A percentile compares a stretch with the other conserved stretches of the same genome.
Conservation (phyloP, 2,797 vertebrate species). For the Prionace glauca region DNA sequence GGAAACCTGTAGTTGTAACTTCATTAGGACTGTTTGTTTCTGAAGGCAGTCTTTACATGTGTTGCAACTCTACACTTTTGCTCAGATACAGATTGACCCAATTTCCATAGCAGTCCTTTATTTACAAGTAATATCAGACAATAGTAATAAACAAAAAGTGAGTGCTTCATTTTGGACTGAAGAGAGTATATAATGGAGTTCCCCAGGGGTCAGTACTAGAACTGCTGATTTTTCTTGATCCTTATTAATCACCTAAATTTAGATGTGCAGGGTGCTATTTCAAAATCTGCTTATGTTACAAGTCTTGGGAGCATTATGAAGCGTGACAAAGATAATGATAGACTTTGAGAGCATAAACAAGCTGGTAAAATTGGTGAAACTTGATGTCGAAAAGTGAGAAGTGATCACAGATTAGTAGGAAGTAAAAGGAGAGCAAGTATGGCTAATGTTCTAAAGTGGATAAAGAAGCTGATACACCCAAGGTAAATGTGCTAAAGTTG, state of each 20-base stretch:
- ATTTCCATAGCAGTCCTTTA: not conserved
- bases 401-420: too few species aligned
- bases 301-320: not conserved
- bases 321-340: not conserved
- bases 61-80: not conserved
- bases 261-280: not conserved
- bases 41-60: not conserved
- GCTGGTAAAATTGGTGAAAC: not conserved
- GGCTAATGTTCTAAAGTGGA: too few species aligned
- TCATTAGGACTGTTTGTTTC: not conserved
- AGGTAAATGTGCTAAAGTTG: too few species aligned
- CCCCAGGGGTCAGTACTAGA: not conserved
- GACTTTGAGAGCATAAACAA: not conserved
- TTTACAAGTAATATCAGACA: not conserved
- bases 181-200: not conserved
- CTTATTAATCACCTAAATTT: not conserved
- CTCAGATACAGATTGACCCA: not conserved
- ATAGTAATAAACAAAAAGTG: not conserved
- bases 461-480: too few species aligned
- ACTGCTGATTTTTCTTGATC: not conserved
- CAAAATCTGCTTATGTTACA: not conserved
- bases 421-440: too few species aligned
- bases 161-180: not conserved
- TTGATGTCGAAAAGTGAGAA: too few species aligned
- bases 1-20: not conserved